Base-by-base conservation (phyloP, 2,888 invertebrate genomes). In the Chloroclystis v-ata region DNA sequence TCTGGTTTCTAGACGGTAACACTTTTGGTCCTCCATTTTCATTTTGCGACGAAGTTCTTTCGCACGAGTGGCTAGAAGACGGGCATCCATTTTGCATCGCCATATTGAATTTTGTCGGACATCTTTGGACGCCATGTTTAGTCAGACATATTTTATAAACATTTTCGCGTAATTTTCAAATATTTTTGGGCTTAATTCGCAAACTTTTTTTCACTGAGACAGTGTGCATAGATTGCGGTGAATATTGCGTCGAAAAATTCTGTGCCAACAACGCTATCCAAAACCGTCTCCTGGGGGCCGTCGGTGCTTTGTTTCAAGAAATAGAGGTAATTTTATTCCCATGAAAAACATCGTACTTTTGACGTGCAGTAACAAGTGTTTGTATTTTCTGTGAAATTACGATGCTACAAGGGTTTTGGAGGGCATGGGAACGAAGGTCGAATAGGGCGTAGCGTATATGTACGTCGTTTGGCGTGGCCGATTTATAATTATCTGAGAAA, bases 111-210 rank as follows among this genome's bases (percentile, higher is more conserved):
- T 87, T 88, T 83, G 88, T 89, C 90, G 87, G 90, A 90, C 90
- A 90, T 90, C 87, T 90, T 90, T 89, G 89, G 89, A 89, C 90
- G 91, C 92, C 92, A 92, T 92, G 90, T 92, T 91, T 91, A 90
- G 89, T 89, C 91, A 89, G 91, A 91, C 92, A 91, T 91, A 91
- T 91, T 91, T 91, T 91, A 91, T 91, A 91, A 91, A 91, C 91
- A 91, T 88, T 89, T 89, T 88, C 86, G 84, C 84, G 84, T 89
- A 88, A 89, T 80, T 88, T 89, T 89, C 84, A 89, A 88, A 89
- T 89, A 86, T 86, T 87, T 84, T 83, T 77, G 65, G 71, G 78
- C 72, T 72, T 75, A 78, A 81, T 78, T 81, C 84, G 74, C 73
- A 69, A 83, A 84, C 78, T 81, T 86, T 87, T 71, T 86, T 86